Evolutionary conservation across 2,113 vertebrate genomes (phyloP).

Genomic region (Numida meleagris): DNA sequence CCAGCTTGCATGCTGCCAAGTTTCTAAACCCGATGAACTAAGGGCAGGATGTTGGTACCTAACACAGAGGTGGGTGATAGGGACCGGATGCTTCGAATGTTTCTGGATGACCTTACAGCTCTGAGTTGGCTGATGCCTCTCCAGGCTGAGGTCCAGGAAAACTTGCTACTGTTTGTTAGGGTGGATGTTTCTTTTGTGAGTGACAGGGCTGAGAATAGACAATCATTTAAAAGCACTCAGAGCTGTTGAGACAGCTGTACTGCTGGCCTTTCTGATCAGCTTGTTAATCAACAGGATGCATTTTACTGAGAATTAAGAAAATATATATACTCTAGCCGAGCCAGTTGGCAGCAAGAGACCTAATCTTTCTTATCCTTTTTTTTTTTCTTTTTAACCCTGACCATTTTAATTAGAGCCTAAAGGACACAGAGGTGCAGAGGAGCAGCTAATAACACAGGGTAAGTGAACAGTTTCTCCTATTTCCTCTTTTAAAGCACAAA

Average conservation of each 20-base stretch:
- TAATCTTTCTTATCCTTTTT: conserved; percentile 20
- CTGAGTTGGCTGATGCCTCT: not conserved
- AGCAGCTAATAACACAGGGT: conserved; percentile 59
- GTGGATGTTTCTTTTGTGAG: conserved; percentile 28
- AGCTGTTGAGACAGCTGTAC: conserved; percentile 67
- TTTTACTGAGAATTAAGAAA: conserved; percentile 43
- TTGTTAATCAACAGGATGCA: conserved; percentile 58
- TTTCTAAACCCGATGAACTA: not conserved
- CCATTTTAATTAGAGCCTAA: conserved; percentile 34
- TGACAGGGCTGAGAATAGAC: conserved; percentile 42
- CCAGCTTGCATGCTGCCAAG: not conserved
- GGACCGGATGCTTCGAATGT: not conserved
- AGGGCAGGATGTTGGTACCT: not conserved
- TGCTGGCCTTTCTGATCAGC: conserved; percentile 45
- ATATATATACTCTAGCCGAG: conserved; percentile 7
- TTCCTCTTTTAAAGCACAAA: not conserved
- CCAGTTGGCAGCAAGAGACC: conserved; percentile 32
- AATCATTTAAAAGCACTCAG: conserved; percentile 45
- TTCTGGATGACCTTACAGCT: not conserved
- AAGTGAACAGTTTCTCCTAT: not conserved
- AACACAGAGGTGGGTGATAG: not conserved
- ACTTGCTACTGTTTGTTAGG: conserved; percentile 37
- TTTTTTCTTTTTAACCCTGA: not conserved
- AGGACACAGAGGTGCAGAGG: conserved; percentile 49
- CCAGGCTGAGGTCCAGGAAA: conserved; percentile 45